phyloP scores from a whole-genome alignment of 2,113 vertebrate species.

The Thermophis baileyi region DNA sequence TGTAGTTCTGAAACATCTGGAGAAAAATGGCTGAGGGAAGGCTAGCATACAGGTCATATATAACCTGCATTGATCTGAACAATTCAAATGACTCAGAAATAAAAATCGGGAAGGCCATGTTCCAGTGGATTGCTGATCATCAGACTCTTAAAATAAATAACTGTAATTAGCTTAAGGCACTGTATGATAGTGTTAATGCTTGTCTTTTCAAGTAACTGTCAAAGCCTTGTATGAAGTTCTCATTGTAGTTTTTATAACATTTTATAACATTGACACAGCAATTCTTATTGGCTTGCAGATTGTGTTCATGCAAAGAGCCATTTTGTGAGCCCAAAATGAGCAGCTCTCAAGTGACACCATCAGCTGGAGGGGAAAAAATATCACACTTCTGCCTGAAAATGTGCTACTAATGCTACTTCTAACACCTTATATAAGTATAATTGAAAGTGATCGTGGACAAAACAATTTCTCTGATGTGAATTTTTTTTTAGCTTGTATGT shows the following conservation, averaged over 20 bases:
- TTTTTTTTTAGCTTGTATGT: not conserved
- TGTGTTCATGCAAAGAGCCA: not conserved
- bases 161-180: not conserved
- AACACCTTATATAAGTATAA: conserved; percentile 31
- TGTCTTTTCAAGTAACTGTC: not conserved
- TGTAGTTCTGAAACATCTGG: not conserved
- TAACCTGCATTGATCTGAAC: not conserved
- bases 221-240: not conserved
- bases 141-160: not conserved
- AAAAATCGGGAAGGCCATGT: not conserved
- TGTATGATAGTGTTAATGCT: not conserved
- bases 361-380: not conserved
- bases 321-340: conserved; percentile 10
- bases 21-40: not conserved
- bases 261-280: not conserved
- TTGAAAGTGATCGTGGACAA: conserved; percentile 28
- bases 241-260: not conserved
- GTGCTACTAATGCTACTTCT: conserved; percentile 25
- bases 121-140: not conserved
- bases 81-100: not conserved
- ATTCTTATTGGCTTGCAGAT: not conserved
- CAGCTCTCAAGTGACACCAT: conserved; percentile 19
- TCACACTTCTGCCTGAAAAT: conserved; percentile 18
- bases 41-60: not conserved
- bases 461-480: conserved; percentile 25